Evolutionary conservation across 2,797 vertebrate genomes (phyloP).

Genomic region (Eupleurogrammus muticus): DNA sequence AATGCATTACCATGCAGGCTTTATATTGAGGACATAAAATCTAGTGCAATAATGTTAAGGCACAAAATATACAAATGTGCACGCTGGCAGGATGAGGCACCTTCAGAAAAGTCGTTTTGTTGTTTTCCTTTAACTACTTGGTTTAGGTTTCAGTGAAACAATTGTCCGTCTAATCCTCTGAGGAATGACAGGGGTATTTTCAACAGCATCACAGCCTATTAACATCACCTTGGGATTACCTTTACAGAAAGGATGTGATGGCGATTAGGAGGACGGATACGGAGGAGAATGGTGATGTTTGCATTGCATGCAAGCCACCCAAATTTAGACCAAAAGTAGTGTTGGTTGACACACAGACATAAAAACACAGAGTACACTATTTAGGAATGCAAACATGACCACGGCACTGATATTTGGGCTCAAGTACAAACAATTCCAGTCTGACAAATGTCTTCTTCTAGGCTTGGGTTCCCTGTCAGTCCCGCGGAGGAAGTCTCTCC

Average conservation of each 20-base stretch:
- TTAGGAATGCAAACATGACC: background rate
- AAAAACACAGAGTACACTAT: constrained; percentile 15
- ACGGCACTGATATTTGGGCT: constrained; percentile 13
- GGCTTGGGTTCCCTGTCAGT: constrained; percentile 45
- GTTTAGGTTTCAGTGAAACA: constrained; percentile 45
- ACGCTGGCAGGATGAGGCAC: background rate
- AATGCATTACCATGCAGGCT: constrained; percentile 24
- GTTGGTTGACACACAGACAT: constrained; percentile 17
- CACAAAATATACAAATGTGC: background rate
- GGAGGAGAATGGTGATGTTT: constrained; percentile 27
- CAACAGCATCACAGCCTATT: constrained; percentile 63
- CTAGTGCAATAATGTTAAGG: background rate
- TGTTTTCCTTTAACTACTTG: constrained; percentile 54
- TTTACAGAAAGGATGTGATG: constrained; percentile 55
- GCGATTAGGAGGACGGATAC: constrained; percentile 24
- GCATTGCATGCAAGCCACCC: constrained; percentile 28
- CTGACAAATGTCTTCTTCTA: constrained; percentile 28
- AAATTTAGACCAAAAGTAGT: constrained; percentile 11
- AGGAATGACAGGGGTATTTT: constrained; percentile 66
- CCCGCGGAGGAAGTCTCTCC: constrained; percentile 15
- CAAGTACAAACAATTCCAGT: constrained; percentile 13
- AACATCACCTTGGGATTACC: constrained; percentile 78
- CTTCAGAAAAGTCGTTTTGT: constrained; percentile 52
- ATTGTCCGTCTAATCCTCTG: constrained; percentile 68
- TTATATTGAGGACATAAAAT: constrained; percentile 2